Evolutionary conservation across 2,113 vertebrate genomes (phyloP).

Genomic region (Pavo muticus): DNA sequence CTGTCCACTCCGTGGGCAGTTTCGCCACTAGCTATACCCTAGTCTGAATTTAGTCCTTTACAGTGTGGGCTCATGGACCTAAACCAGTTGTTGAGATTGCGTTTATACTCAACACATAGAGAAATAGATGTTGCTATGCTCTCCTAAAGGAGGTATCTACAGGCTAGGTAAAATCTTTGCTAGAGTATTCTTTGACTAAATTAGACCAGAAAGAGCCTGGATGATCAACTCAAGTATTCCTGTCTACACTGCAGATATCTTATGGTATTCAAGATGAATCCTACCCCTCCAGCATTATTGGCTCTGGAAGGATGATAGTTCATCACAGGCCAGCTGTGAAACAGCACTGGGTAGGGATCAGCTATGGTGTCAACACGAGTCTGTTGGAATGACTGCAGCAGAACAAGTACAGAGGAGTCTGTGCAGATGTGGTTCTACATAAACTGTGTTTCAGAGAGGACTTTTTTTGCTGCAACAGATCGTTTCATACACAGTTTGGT

Average conservation of each 20-base stretch:
- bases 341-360: not conserved
- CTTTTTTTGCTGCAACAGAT: not conserved
- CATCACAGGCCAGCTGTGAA: not conserved
- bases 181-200: not conserved
- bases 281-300: not conserved
- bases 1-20: not conserved
- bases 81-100: not conserved
- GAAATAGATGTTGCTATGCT: not conserved
- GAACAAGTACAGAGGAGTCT: rapidly evolving
- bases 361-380: not conserved
- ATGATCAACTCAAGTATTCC: not conserved
- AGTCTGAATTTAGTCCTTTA: not conserved
- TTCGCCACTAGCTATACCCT: not conserved
- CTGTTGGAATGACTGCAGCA: not conserved
- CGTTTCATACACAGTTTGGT: rapidly evolving
- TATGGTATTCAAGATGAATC: not conserved
- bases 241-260: not conserved
- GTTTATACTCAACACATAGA: not conserved
- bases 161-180: not conserved
- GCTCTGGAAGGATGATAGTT: not conserved
- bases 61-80: not conserved
- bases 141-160: too few species aligned
- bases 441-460: not conserved
- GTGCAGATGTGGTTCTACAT: not conserved
- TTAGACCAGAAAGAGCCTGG: not conserved